A percentile compares a stretch with the other conserved stretches of the same genome.
These are phyloP conservation scores for Tetramorium parvispinum DNA, from an alignment of 1,140 invertebrate species.

Conservation along the genomic window DNA sequence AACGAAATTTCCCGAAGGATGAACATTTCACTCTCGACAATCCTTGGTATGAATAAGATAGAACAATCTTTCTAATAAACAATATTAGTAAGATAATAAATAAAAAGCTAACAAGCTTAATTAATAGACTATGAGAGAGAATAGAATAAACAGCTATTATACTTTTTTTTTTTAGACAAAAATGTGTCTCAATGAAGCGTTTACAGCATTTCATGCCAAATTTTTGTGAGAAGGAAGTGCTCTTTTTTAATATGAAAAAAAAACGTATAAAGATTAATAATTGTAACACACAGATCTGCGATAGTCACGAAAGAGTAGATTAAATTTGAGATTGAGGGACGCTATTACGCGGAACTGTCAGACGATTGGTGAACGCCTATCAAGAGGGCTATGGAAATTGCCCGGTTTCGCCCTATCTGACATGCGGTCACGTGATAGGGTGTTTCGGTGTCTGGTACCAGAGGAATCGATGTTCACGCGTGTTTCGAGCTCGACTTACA, in stretches of 20 bases:
- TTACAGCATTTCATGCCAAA: background rate
- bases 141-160: background rate
- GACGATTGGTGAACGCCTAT: slow-evolving; percentile 58
- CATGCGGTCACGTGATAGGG: slow-evolving; percentile 76
- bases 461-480: slow-evolving; percentile 75
- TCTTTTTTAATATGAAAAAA: background rate
- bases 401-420: slow-evolving; percentile 11
- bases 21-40: slow-evolving; percentile 1
- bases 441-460: slow-evolving; percentile 77
- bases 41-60: background rate
- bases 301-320: background rate
- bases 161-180: background rate
- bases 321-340: slow-evolving; percentile 9
- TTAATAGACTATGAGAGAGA: background rate
- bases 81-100: background rate
- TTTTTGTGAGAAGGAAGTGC: background rate
- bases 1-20: slow-evolving; percentile 51
- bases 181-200: background rate
- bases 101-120: background rate
- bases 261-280: background rate
- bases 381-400: slow-evolving; percentile 61
- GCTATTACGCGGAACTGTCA: slow-evolving; percentile 47
- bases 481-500: slow-evolving; percentile 37
- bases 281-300: background rate
- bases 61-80: background rate